Evolutionary conservation across 64 coral and sea anemone genomes (phyloP), one percentile per base, ranked within the genome.

Genomic region (Actinia tenebrosa): DNA sequence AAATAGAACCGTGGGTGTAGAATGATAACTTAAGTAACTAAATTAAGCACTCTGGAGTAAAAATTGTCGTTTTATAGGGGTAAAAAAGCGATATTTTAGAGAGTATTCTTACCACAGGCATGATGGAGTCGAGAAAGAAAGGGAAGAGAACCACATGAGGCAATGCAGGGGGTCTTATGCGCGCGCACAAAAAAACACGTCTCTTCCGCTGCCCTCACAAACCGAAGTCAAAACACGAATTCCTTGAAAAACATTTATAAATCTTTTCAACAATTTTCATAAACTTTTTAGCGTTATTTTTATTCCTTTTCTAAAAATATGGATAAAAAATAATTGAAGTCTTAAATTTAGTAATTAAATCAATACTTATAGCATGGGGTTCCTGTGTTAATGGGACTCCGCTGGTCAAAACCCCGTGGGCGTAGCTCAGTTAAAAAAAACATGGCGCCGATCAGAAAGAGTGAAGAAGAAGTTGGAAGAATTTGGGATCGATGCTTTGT

Each of bases 401-500:
- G 79, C 79, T 81, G 79, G 4, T 81, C 43, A 45, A 50, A 5
- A 22, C 2, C 53, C 16, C 17, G 17, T 18, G 50, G 79, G 43
- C 81, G 80, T 19, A 10, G 53, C 37, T 22, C 4, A 27, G 17
- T 79, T 37, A 0, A 37, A 64, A 37, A 64, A 85, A 99, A 99
- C 53, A 99, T 99, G 97, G 93, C 97, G 88, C 90, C 93, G 3
- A 78, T 84, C 56, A 62, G 45, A 30, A 56, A 44, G 17, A 89
- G 92, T 59, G 91, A 93, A 81, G 93, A 93, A 63, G 88, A 89
- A 26, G 82, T 95, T 27, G 90, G 91, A 83, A 89, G 89, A 71
- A 92, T 95, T 75, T 99, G 97, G 97, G 97, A 99, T 91, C 85
- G 93, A 83, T 99, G 97, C 79, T 37, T 99, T n/a, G 89, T 95